Evolutionary conservation across 2,113 vertebrate species (phyloP).

Genomic region (Himantopus leucocephalus): DNA sequence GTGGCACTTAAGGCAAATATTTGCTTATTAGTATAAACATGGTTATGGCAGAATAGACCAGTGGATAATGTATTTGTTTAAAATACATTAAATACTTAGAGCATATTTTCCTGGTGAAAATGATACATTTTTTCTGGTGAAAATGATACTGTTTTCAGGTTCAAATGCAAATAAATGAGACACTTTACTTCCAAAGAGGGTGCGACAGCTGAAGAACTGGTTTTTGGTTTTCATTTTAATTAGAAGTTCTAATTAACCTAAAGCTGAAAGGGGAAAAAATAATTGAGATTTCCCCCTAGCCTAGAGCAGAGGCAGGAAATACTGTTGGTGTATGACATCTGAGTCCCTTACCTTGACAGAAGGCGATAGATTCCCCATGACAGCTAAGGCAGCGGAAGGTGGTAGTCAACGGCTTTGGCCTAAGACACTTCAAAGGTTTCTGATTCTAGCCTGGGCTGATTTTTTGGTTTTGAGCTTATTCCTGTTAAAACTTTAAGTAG

Average conservation of each 20-base stretch:
- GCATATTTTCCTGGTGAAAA: background rate
- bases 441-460: background rate
- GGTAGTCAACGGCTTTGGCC: too few species aligned
- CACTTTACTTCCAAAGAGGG: rapidly evolving
- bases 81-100: background rate
- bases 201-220: background rate
- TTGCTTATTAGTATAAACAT: background rate
- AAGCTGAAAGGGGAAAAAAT: background rate
- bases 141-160: background rate
- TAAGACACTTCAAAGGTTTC: background rate
- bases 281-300: background rate
- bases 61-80: background rate
- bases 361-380: background rate
- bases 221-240: background rate
- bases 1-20: background rate
- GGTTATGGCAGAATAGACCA: background rate
- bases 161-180: background rate
- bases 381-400: background rate
- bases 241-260: background rate
- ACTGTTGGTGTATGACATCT: rapidly evolving
- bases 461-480: background rate
- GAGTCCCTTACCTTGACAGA: too few species aligned
- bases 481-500: background rate
- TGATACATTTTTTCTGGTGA: background rate
- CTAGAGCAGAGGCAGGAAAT: background rate